Conservation (phyloP, 1,140 invertebrate genomes). For the Calephelis nemesis region DNA sequence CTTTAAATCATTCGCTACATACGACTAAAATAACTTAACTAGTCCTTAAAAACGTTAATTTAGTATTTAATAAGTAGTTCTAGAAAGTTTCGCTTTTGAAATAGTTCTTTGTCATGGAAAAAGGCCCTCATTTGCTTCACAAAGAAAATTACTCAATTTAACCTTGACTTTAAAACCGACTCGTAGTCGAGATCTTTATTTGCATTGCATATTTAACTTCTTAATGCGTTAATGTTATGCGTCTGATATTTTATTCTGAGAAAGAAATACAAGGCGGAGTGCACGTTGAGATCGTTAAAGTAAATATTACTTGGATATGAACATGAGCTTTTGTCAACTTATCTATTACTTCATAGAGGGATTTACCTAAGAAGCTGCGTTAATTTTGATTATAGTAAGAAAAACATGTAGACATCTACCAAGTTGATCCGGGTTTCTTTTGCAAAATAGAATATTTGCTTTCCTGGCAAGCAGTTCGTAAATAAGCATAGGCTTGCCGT, state of each 20-base stretch:
- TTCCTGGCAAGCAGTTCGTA: too few relatives aligned
- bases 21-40: too few relatives aligned
- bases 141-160: constrained; percentile 21
- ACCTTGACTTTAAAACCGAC: constrained; percentile 21
- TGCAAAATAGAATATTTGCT: too few relatives aligned
- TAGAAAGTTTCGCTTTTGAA: too few relatives aligned
- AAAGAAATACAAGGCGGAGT: constrained; percentile 4
- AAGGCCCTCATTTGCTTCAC: neutral
- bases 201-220: constrained; percentile 20
- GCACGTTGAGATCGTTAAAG: neutral
- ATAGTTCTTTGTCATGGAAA: constrained; percentile 13
- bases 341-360: neutral
- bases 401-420: too few relatives aligned
- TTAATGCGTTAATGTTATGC: constrained; percentile 22
- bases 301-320: neutral
- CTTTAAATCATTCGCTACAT: too few relatives aligned
- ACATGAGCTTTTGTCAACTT: neutral
- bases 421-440: too few relatives aligned
- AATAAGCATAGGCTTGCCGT: too few relatives aligned
- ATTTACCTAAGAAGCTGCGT: neutral
- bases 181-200: constrained; percentile 20
- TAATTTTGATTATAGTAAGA: neutral
- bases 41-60: too few relatives aligned
- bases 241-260: constrained; percentile 17
- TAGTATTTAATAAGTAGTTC: too few relatives aligned